Evolutionary conservation across 2,797 vertebrate species (phyloP), one percentile per base, ranked within the genome.

Genomic region (Enteromius paludinosus): DNA sequence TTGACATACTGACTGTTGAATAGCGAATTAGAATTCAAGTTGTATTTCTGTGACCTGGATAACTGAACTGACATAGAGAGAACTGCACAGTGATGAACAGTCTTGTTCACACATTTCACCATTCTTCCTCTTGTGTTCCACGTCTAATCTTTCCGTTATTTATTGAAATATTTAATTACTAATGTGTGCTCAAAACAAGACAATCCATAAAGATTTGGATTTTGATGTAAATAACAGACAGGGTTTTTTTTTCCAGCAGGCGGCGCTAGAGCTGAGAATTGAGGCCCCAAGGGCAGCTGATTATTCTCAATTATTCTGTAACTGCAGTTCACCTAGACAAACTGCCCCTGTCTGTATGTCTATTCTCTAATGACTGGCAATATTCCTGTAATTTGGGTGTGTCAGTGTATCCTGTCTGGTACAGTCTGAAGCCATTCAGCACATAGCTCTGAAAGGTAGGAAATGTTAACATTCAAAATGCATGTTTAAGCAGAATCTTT

Each of bases 391-490:
- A 81, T 86, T 72, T 87, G 62, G n/a, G 28, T 73, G 47, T 81
- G 47, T 75, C 56, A 70, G 28, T 6, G 11, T 79, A 45, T n/a
- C 25, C 56, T 43, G 65, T 38, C 49, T 41, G 38, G 61, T 52
- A 56, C 56, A 73, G 45, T 66, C 38, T 71, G 8, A 66, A 54
- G 75, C 41, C 2, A 14, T 72, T 33, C 14, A 75, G 49, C 5
- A 35, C 3, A 70, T 41, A 30, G 33, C 52, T 45, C 35, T 70
- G 12, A 80, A 61, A 47, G 45, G 43, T 65, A 64, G 18, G 25
- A 28, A n/a, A 62, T 11, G 66, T 79, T 75, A 23, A 56, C 74
- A 78, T 83, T 88, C 35, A 80, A 74, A 56, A 89, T 86, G 87
- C 82, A 86, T 33, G 25, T 33, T 9, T 20, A 70, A 79, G 66